Percentiles rank a stretch among this genome's conserved stretches.
These are phyloP conservation scores for Morone saxatilis DNA, from an alignment of 2,113 vertebrate species.

Conservation along the genomic window DNA sequence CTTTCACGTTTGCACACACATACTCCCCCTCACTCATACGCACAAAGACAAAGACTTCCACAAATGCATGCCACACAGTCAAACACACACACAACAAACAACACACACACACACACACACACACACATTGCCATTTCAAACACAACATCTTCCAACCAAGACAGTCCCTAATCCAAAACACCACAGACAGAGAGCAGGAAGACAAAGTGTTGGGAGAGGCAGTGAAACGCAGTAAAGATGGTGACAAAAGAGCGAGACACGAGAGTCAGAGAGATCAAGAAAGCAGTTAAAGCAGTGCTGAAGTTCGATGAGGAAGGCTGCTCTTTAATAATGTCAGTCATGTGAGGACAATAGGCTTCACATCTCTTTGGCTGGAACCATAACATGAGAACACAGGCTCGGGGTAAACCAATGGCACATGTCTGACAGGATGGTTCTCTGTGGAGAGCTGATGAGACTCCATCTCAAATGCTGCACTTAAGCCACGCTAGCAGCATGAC, in stretches of 20 bases:
- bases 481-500: neutral
- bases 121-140: conserved; percentile 14
- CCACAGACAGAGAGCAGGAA: neutral
- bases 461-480: conserved; percentile 2
- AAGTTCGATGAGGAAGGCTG: conserved; percentile 1
- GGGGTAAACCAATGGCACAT: conserved; percentile 52
- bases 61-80: neutral
- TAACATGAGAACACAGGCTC: conserved; percentile 16
- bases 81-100: neutral
- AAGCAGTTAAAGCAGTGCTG: neutral
- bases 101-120: neutral
- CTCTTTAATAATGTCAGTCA: conserved; percentile 31
- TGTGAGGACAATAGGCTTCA: conserved; percentile 27
- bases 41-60: neutral
- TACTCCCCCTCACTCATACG: neutral
- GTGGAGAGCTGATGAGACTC: conserved; percentile 2
- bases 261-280: conserved; percentile 32
- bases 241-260: conserved; percentile 20
- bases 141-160: conserved; percentile 41
- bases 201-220: conserved; percentile 25
- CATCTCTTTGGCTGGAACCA: neutral
- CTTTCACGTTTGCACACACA: conserved; percentile 4
- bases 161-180: conserved; percentile 42
- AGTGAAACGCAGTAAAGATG: conserved; percentile 28
- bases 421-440: conserved; percentile 16